Evolutionary conservation across 2,113 vertebrate genomes (phyloP), one percentile per base, ranked within the genome.

Genomic region (Myiagra hebetior): DNA sequence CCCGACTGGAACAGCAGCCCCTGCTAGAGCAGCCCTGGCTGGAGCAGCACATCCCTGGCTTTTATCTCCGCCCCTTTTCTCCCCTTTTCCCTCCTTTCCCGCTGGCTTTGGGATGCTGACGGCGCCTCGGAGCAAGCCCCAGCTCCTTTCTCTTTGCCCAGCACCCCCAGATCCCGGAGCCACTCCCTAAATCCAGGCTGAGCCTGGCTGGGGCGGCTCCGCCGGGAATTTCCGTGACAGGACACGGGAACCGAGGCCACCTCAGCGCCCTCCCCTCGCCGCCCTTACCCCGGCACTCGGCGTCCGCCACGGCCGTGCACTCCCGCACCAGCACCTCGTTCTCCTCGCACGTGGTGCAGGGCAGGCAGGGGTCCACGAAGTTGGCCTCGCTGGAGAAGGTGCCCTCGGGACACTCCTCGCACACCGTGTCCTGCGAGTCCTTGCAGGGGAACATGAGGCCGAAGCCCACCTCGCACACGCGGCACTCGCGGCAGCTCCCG

Each of bases 341-440:
- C 31, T 99, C 99, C 35, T 99, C 99, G 3, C 99, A 99, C 89
- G 99, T 97, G 19, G 98, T 98, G 98, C 99, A 99, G 81, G 99
- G 99, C 96, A 99, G 98, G 93, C 99, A 99, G 81, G 99, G 99
- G 65, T 99, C 99, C 78, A 99, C 98, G 11, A 98, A 98, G 97
- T 99, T 99, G 62, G 99, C 99, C 68, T 98, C 98, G 3, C 98
- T 99, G 1, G 99, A 99, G 98, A 97, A 99, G 44, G 99, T 99
- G 72, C 98, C 98, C 8, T 98, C 98, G 3, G 98, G 92, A 6
- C 99, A 99, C 83, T 98, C 98, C 98, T 99, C 99, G 4, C 99
- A 99, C 78, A 98, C 41, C 0, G 99, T 99, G 98, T 99, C 98
- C 60, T 98, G 98, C 5, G 90, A 44, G 67, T 98, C 97, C 20